These are phyloP conservation scores for Hydractinia echinata DNA, from an alignment of 30 jellyfish, hydroid and myxozoan genomes.

Conservation along the genomic window DNA sequence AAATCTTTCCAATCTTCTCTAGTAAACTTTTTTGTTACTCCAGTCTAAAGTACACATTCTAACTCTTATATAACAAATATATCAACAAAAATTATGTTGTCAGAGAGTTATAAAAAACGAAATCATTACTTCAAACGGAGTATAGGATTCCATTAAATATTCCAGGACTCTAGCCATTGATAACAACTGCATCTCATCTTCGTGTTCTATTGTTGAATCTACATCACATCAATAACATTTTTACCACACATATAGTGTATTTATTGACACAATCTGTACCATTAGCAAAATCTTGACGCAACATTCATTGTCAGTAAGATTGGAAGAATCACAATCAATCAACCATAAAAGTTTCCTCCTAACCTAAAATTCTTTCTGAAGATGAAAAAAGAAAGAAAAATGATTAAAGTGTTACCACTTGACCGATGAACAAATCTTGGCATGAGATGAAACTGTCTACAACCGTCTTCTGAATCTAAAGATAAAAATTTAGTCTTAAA, in stretches of 20 bases:
- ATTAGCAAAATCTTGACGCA: too few species aligned
- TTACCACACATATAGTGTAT: too few species aligned
- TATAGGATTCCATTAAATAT: conserved; percentile 23
- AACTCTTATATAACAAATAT: neutral
- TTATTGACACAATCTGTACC: too few species aligned
- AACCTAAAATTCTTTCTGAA: too few species aligned
- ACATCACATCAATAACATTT: too few species aligned
- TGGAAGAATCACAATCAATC: neutral
- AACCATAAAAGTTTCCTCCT: neutral
- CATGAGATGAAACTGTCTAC: conserved; percentile 38
- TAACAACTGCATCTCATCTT: neutral
- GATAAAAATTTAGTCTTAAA: neutral
- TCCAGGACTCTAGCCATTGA: conserved; percentile 30
- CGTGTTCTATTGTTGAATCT: too few species aligned
- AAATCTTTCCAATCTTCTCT: conserved; percentile 21
- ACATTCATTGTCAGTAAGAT: neutral
- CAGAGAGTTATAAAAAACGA: neutral
- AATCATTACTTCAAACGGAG: conserved; percentile 18
- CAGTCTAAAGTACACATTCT: neutral
- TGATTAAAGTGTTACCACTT: too few species aligned
- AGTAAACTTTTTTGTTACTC: neutral
- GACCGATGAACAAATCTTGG: conserved; percentile 27
- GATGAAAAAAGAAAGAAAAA: too few species aligned
- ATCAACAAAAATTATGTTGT: neutral
- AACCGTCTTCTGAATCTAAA: conserved; percentile 22